Evolutionary conservation across 2,113 vertebrate species (phyloP).

Genomic region (Chiloscyllium plagiosum): DNA sequence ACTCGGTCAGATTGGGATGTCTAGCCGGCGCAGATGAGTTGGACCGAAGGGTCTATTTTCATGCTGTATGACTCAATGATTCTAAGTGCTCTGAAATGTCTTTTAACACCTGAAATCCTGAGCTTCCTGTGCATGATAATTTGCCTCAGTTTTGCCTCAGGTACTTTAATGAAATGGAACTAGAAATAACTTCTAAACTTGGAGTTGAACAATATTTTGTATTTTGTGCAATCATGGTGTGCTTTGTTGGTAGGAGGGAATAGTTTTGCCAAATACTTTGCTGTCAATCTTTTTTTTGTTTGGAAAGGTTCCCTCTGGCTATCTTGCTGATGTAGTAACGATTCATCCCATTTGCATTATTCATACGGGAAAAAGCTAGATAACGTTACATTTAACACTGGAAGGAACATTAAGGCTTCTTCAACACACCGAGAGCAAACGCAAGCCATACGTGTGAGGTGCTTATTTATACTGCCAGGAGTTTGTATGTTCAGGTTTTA

Average conservation of each 20-base stretch:
- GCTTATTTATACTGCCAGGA: background rate
- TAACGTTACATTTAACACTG: constrained; percentile 72
- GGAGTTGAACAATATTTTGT: background rate
- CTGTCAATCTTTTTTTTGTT: constrained; percentile 48
- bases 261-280: background rate
- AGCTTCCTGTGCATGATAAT: background rate
- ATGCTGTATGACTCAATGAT: no score
- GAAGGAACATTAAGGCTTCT: constrained; percentile 41
- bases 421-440: constrained; percentile 1
- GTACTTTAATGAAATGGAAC: background rate
- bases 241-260: background rate
- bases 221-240: background rate
- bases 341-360: constrained; percentile 76
- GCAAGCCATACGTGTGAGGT: background rate
- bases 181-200: background rate
- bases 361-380: constrained; percentile 65
- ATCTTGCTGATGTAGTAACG: constrained; percentile 59
- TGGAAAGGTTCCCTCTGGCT: constrained; percentile 62
- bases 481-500: background rate
- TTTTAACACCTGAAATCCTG: background rate
- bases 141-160: background rate
- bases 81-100: background rate
- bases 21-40: no score
- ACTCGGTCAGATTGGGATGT: no score
- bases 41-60: no score